These are phyloP conservation scores for Nycticryphes semicollaris DNA, from an alignment of 2,113 vertebrate species.

Conservation along the genomic window DNA sequence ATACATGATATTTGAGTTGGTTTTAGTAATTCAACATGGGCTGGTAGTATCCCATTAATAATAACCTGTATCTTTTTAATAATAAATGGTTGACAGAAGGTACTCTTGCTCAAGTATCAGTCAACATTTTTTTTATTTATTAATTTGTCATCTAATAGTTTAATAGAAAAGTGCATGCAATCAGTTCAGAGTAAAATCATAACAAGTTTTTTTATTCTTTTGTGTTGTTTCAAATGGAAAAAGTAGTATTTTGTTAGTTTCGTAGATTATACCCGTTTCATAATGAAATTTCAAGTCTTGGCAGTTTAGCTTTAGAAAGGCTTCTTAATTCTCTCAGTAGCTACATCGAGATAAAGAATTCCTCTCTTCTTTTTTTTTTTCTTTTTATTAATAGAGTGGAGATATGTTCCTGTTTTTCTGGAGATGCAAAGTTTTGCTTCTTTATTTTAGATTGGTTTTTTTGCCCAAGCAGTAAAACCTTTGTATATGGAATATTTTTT, in stretches of 20 bases:
- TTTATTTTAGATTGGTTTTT: neutral
- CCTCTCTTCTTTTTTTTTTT: neutral
- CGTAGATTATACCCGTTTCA: neutral
- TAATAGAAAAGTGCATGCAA: neutral
- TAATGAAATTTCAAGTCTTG: neutral
- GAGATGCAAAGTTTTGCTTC: neutral
- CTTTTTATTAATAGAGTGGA: neutral
- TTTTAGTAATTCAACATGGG: neutral
- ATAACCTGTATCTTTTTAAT: neutral
- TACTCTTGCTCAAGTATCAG: neutral
- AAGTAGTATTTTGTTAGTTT: neutral
- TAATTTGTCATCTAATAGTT: neutral
- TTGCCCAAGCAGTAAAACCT: neutral
- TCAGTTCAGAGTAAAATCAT: neutral
- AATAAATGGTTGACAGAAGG: neutral
- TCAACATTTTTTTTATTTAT: neutral
- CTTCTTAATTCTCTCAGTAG: neutral
- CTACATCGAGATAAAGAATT: neutral
- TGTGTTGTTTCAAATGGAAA: neutral
- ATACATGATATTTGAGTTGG: rapidly evolving
- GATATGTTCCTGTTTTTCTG: neutral
- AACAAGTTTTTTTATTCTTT: neutral
- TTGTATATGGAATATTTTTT: neutral
- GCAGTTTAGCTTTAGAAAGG: neutral
- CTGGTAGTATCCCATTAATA: neutral